Evolutionary conservation across 2,797 vertebrate species (phyloP).

Genomic region (Taeniopygia guttata): DNA sequence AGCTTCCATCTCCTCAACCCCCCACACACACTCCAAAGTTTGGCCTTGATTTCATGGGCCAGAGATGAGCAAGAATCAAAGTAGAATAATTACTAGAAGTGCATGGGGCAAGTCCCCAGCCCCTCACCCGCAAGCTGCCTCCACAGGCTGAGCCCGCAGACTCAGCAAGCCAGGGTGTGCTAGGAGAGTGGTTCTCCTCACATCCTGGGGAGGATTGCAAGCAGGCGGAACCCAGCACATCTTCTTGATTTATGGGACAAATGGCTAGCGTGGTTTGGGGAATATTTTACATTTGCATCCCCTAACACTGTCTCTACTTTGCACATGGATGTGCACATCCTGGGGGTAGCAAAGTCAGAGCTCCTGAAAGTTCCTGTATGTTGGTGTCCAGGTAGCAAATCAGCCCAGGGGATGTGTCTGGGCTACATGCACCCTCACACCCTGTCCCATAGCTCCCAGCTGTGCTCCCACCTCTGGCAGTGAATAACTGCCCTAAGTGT

Average conservation of each 20-base stretch:
- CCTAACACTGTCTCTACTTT: neutral
- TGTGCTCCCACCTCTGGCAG: neutral
- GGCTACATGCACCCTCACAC: neutral
- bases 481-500: neutral
- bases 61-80: slow-evolving; percentile 46
- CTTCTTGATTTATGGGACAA: neutral
- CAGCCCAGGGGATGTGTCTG: neutral
- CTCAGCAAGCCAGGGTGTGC: neutral
- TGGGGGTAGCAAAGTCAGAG: neutral
- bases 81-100: slow-evolving; percentile 4
- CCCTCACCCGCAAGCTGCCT: neutral
- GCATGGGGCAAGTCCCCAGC: neutral
- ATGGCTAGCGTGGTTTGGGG: neutral
- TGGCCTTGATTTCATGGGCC: slow-evolving; percentile 54
- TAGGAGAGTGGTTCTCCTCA: neutral
- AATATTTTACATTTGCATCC: neutral
- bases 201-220: neutral
- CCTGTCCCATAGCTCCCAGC: neutral
- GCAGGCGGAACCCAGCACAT: neutral
- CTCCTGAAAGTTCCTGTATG: neutral
- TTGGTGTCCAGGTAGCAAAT: neutral
- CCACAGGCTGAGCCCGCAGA: neutral
- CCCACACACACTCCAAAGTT: neutral
- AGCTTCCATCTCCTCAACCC: slow-evolving; percentile 3
- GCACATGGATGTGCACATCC: neutral